Base-by-base conservation (phyloP, 2,888 invertebrate species). In the Pristionchus maxplancki region DNA sequence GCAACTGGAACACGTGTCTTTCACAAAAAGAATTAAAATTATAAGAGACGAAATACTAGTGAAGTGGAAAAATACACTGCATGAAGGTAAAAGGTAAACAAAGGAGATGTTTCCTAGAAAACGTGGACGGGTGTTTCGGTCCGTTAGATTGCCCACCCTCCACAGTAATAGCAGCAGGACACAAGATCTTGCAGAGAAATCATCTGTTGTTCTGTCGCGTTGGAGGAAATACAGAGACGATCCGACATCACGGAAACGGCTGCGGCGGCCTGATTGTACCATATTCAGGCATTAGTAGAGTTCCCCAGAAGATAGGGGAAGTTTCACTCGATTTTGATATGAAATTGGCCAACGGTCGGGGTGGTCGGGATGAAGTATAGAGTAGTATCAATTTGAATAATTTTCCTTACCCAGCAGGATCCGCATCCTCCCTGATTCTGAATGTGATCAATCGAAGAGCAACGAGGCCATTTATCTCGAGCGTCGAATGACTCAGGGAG, bases 161-260 rank as follows among this genome's bases (percentile, higher is more conserved):
- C 71, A 24, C 71, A 74, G 20, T 24, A 40, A n/a, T 37, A 37
- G 11, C 71, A 74, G 40, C 71, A 74, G 0, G 71, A 37, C 17
- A 74, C 37, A 9, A 74, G 37, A 40, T 74, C 71, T 74, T 74
- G 71, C 9, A 74, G 71, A 24, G 71, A 74, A 11, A 74, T 37
- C 40, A 24, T 24, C 24, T 15, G 9, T 24, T 74, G 71, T 37
- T 74, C 37, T 31, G 15, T 37, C 3, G 15, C n/a, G 3, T 74
- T 40, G 15, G 71, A 74, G 17, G 71, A 40, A 40, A 74, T 74
- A 8, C 71, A 74, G 40, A 74, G 40, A 2, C 71, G 71, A 74
- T 74, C 71, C n/a, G 71, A 40, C 34, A 74, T 74, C 40, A 40
- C 34, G 40, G 71, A 40, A 17, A 40, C 40, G 0, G 71, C 17